A percentile compares a stretch with the other conserved stretches of the same genome.
Conservation (phyloP, 2,113 vertebrate genomes). For the Motacilla alba region DNA sequence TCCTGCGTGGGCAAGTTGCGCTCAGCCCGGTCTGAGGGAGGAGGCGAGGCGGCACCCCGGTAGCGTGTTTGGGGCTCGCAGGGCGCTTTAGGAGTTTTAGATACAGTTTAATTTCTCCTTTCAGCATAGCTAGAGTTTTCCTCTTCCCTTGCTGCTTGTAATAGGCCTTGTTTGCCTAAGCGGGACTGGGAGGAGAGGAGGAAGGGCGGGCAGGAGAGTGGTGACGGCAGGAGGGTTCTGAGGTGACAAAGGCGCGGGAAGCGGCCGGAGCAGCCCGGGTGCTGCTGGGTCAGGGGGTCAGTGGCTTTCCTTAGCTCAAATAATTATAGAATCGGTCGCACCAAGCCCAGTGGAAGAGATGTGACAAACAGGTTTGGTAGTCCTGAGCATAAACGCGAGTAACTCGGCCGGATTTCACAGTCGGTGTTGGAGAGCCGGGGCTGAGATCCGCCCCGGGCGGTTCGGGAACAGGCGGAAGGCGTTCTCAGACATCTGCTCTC, state of each 20-base stretch:
- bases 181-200: background rate
- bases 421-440: background rate
- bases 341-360: background rate
- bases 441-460: background rate
- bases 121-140: background rate
- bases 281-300: background rate
- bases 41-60: background rate
- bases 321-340: no score
- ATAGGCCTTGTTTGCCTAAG: background rate
- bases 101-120: background rate
- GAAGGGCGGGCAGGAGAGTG: background rate
- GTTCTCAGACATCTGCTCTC: background rate
- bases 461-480: background rate
- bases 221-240: background rate
- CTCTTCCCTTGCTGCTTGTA: background rate
- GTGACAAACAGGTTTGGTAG: background rate
- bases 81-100: background rate
- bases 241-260: background rate
- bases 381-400: background rate
- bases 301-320: background rate
- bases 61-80: background rate
- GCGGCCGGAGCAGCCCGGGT: background rate
- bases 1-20: background rate
- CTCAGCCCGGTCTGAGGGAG: background rate
- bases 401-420: background rate